Evolutionary conservation across 2,888 invertebrate species (phyloP), one percentile per base, ranked within the genome.

Genomic region (Idaea aversata): DNA sequence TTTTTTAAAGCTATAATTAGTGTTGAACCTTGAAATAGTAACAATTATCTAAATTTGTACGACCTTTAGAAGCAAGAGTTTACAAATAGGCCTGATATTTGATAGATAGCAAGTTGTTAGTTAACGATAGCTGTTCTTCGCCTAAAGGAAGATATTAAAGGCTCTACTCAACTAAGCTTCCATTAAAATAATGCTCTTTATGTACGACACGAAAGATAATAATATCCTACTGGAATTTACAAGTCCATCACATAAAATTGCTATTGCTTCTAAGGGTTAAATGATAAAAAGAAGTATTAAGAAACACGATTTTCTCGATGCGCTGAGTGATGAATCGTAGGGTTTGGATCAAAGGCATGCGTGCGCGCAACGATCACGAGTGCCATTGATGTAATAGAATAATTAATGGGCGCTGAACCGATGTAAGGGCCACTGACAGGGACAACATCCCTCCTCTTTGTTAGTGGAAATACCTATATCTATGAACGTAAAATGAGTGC

Each of bases 381-480:
- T 84, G 81, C 84, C 84, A 88, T 87, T 85, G 85, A 81, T 78
- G 85, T 88, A 88, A 90, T 90, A 87, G 88, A 89, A 89, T 90
- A 90, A 90, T 91, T 88, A 90, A 90, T 89, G 87, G 89, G 79
- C 85, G 76, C 80, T 75, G 81, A 79, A 77, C 80, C 79, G 80
- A 76, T 76, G 71, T 64, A 78, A 84, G 83, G 87, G 88, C 88
- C 88, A 88, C 82, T 88, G 88, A 86, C 88, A 88, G 85, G 80
- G 78, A 73, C 61, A 66, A 63, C 57, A 64, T 62, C 36, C 63
- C 63, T 35, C n/a, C 47, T 47, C 47, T 13, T 47, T 47, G 47
- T 47, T 6, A 47, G 47, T 13, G 47, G 7, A 4, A 47, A 47
- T 10, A 47, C 47, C 13, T 13, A 47, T 47, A 47, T 10, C 47